Evolutionary conservation across 92 coral and sea anemone species (phyloP).

Genomic region (Zoanthus sociatus): DNA sequence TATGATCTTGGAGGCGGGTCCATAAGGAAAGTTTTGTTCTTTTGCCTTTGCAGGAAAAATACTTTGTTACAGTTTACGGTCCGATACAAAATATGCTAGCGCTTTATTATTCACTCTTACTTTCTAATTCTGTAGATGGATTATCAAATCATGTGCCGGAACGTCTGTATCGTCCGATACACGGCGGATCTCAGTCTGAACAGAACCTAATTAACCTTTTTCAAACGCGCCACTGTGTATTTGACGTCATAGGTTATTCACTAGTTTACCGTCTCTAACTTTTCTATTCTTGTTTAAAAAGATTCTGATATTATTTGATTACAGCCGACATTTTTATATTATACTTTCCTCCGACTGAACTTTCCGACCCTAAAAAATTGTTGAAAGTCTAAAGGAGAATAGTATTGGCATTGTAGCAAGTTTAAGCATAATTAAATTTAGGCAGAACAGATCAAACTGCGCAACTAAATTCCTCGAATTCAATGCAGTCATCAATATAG

Average conservation of each 20-base stretch:
- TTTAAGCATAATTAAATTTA: background rate
- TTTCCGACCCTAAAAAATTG: background rate
- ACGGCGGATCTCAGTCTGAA: no score
- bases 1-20: background rate
- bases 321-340: background rate
- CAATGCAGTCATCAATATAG: background rate
- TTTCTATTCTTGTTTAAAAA: background rate
- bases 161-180: no score
- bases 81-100: background rate
- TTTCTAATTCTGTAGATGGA: background rate
- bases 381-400: background rate
- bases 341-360: background rate
- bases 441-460: no score
- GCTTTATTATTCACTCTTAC: background rate
- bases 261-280: background rate
- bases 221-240: no score
- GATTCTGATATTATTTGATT: background rate
- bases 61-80: background rate
- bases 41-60: background rate
- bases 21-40: background rate
- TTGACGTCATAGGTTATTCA: no score
- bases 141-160: background rate
- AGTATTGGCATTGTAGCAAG: constrained; percentile 36
- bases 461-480: background rate
- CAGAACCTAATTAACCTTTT: no score